Evolutionary conservation across 2,797 vertebrate species (phyloP).

Genomic region (Apodemus agrarius): DNA sequence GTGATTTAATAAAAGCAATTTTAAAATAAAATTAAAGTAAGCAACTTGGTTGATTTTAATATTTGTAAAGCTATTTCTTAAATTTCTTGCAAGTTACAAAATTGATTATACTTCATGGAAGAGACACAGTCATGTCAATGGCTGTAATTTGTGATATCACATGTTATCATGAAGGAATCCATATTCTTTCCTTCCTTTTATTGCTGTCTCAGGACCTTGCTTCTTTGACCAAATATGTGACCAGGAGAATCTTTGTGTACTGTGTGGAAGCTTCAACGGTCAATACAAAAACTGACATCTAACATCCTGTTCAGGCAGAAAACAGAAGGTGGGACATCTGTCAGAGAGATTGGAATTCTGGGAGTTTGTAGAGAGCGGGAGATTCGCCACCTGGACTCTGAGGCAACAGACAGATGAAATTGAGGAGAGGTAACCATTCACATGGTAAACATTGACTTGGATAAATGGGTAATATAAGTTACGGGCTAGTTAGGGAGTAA

Average conservation of each 20-base stretch:
- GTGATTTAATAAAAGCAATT: neutral
- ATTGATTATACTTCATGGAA: accelerated
- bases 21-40: neutral
- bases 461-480: neutral
- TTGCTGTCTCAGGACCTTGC: too few species aligned
- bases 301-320: neutral
- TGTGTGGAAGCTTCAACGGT: neutral
- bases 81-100: conserved; percentile 1
- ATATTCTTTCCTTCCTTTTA: neutral
- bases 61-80: conserved; percentile 18
- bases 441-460: neutral
- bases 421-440: neutral
- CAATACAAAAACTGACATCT: neutral
- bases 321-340: neutral
- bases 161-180: neutral
- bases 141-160: neutral
- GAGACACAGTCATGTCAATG: neutral
- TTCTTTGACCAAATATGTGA: neutral
- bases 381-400: neutral
- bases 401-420: neutral
- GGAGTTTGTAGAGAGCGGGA: too few species aligned
- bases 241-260: neutral
- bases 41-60: conserved; percentile 1
- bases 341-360: neutral
- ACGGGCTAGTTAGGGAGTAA: neutral